Evolutionary conservation across 1,140 invertebrate species (phyloP).

Genomic region (Apis dorsata): DNA sequence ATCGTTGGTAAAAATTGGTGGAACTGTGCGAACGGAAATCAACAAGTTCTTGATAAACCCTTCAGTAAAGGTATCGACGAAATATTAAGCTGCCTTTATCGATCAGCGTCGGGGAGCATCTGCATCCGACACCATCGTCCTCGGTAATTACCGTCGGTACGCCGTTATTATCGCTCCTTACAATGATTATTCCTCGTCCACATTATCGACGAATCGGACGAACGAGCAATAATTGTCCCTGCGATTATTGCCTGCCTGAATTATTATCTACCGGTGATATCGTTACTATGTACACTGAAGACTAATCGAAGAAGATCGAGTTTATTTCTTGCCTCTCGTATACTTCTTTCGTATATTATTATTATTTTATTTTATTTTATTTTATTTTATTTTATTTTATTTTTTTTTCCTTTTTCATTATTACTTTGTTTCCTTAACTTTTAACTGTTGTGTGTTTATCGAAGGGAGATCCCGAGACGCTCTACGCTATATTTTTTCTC

Average conservation of each 20-base stretch:
- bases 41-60: constrained; percentile 22
- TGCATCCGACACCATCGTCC: constrained; percentile 42
- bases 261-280: constrained; percentile 44
- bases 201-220: constrained; percentile 50
- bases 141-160: constrained; percentile 41
- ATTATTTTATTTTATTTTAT: not conserved
- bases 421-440: not conserved
- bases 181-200: constrained; percentile 39
- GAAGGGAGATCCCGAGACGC: constrained; percentile 38
- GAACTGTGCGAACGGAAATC: constrained; percentile 10
- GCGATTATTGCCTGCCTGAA: constrained; percentile 49
- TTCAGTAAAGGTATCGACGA: constrained; percentile 47
- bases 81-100: constrained; percentile 47
- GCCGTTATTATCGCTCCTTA: constrained; percentile 54
- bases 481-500: constrained; percentile 4
- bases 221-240: constrained; percentile 47
- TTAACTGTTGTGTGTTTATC: not conserved
- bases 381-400: not conserved
- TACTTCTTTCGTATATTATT: not conserved
- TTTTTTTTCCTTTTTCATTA: not conserved
- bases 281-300: constrained; percentile 40
- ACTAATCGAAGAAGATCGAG: constrained; percentile 40
- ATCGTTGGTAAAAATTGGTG: not conserved
- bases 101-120: constrained; percentile 32
- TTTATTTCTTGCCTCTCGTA: not conserved